Evolutionary conservation across 2,888 invertebrate species (phyloP).

Genomic region (Tenthredo amoena): DNA sequence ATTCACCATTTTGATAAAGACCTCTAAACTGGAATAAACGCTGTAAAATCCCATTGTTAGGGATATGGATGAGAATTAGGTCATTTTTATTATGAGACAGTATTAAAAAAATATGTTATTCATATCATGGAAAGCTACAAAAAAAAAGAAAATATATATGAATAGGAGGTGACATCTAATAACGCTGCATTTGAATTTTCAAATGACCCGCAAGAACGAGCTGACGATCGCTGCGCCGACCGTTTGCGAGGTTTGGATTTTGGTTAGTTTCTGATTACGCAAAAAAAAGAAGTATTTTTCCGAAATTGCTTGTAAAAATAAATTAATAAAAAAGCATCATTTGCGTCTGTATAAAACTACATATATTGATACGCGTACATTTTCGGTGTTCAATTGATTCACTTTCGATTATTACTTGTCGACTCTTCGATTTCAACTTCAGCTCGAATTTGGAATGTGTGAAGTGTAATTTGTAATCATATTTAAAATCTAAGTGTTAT

Average conservation of each 20-base stretch:
- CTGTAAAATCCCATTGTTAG: neutral
- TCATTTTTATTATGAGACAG: neutral
- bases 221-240: neutral
- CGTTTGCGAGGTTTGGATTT: constrained; percentile 1
- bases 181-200: constrained; percentile 15
- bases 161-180: neutral
- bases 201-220: neutral
- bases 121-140: neutral
- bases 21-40: neutral
- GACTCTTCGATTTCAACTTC: neutral
- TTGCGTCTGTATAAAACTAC: neutral
- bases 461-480: neutral
- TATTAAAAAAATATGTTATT: neutral
- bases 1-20: neutral
- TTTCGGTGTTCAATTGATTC: constrained; percentile 2
- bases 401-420: constrained; percentile 3
- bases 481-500: neutral
- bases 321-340: neutral
- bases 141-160: neutral
- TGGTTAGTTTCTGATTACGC: neutral
- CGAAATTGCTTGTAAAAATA: neutral
- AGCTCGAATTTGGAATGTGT: constrained; percentile 10
- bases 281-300: neutral
- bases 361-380: neutral
- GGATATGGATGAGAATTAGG: neutral